These are phyloP conservation scores for Syngnathus rostellatus DNA, from an alignment of 2,797 vertebrate genomes.

Conservation along the genomic window DNA sequence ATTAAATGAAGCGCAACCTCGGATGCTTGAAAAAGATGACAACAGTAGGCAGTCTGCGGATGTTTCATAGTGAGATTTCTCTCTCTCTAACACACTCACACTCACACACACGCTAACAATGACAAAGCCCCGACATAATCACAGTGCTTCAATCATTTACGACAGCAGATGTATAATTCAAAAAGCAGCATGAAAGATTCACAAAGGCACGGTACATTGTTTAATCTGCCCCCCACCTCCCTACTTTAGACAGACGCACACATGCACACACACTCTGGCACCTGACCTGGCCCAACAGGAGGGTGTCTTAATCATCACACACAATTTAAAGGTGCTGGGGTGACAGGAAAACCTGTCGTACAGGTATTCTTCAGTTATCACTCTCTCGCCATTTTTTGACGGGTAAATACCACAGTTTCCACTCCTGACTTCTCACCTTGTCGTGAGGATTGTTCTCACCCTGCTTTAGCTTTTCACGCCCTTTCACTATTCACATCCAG, in stretches of 20 bases:
- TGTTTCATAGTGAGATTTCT: conserved; percentile 43
- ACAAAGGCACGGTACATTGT: conserved; percentile 51
- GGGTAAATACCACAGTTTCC: background rate
- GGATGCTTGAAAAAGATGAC: conserved; percentile 36
- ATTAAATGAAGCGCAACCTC: conserved; percentile 29
- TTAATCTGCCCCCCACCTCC: conserved; percentile 49
- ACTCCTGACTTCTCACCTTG: background rate
- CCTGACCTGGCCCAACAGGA: background rate
- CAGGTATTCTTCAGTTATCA: background rate
- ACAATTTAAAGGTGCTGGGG: background rate
- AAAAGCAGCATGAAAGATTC: conserved; percentile 59
- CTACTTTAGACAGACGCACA: background rate
- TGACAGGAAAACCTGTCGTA: background rate
- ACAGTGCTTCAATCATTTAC: conserved; percentile 59
- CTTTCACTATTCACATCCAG: conserved; percentile 31
- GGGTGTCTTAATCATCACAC: background rate
- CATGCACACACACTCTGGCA: background rate
- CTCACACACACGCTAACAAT: conserved; percentile 42
- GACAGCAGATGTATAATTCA: conserved; percentile 63
- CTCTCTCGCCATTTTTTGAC: background rate
- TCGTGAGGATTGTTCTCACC: background rate
- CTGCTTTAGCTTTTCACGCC: conserved; percentile 18
- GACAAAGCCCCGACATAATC: conserved; percentile 52
- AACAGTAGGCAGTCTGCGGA: conserved; percentile 24
- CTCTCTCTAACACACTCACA: conserved; percentile 12